phyloP scores from a whole-genome alignment of 2,888 invertebrate genomes.

The Callyntrura sp. region DNA sequence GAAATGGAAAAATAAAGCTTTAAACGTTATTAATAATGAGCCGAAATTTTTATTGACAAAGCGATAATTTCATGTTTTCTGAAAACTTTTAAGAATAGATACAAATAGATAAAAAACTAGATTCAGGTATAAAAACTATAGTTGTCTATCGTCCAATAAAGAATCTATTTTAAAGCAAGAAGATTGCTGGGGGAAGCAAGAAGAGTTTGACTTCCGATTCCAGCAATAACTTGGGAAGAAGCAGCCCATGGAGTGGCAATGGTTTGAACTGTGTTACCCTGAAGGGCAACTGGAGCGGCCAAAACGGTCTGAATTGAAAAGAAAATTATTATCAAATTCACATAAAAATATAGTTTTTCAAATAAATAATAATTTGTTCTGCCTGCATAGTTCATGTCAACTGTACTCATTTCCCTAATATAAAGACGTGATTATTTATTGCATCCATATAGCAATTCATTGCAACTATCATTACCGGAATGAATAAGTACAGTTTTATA shows the following conservation, averaged over 20 bases:
- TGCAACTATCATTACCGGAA: too few species aligned
- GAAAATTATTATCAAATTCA: too few species aligned
- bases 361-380: too few species aligned
- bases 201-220: slow-evolving; percentile 31
- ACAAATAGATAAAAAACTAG: slow-evolving; percentile 38
- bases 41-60: slow-evolving; percentile 15
- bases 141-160: slow-evolving; percentile 1
- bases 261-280: slow-evolving; percentile 50
- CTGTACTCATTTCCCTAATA: too few species aligned
- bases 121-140: slow-evolving; percentile 50
- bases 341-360: too few species aligned
- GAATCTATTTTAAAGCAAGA: slow-evolving; percentile 69
- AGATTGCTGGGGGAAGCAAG: slow-evolving; percentile 20
- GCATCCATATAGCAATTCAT: too few species aligned
- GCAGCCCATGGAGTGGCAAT: slow-evolving; percentile 35
- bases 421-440: too few species aligned
- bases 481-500: too few species aligned
- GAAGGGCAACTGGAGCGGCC: slow-evolving; percentile 61
- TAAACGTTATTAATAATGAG: slow-evolving; percentile 23
- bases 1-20: background rate
- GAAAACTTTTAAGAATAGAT: background rate
- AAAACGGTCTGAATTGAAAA: background rate
- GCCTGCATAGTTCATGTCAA: too few species aligned
- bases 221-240: slow-evolving; percentile 55
- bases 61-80: background rate